A percentile compares a stretch with the other conserved stretches of the same genome.
phyloP scores from a whole-genome alignment of 2,797 vertebrate species.

The Scyliorhinus canicula region DNA sequence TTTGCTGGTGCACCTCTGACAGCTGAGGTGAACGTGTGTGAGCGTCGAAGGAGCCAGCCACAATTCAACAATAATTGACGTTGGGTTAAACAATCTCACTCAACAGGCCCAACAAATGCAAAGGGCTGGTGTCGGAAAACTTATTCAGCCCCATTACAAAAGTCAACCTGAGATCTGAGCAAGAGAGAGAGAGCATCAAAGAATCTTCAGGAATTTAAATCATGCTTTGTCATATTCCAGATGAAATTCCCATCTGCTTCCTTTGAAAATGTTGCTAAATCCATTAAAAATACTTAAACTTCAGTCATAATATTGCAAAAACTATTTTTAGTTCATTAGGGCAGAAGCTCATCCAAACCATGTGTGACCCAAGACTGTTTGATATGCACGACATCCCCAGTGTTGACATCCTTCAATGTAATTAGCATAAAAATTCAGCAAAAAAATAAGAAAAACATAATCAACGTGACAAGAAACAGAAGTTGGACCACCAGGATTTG shows the following conservation, averaged over 20 bases:
- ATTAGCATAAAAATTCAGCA: not conserved
- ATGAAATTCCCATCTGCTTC: not conserved
- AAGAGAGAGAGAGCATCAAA: not conserved
- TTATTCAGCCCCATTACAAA: not conserved
- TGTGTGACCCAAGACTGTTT: not conserved
- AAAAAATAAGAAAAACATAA: not conserved
- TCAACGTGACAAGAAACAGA: not conserved
- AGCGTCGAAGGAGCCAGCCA: not conserved
- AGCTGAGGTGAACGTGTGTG: not conserved
- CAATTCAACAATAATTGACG: not conserved
- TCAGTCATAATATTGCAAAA: too few relatives aligned
- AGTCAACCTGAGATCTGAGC: not conserved
- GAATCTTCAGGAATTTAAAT: not conserved
- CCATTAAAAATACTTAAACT: not conserved
- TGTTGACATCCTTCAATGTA: not conserved
- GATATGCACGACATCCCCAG: not conserved
- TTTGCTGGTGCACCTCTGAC: not conserved
- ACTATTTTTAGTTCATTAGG: not conserved
- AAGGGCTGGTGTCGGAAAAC: not conserved
- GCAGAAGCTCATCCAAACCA: not conserved
- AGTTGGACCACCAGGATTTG: not conserved
- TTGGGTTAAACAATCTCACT: not conserved
- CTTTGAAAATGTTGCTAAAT: not conserved
- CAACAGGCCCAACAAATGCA: not conserved
- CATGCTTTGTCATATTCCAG: not conserved